Conservation (phyloP, 2,113 vertebrate species). For the Xyrauchen texanus region DNA sequence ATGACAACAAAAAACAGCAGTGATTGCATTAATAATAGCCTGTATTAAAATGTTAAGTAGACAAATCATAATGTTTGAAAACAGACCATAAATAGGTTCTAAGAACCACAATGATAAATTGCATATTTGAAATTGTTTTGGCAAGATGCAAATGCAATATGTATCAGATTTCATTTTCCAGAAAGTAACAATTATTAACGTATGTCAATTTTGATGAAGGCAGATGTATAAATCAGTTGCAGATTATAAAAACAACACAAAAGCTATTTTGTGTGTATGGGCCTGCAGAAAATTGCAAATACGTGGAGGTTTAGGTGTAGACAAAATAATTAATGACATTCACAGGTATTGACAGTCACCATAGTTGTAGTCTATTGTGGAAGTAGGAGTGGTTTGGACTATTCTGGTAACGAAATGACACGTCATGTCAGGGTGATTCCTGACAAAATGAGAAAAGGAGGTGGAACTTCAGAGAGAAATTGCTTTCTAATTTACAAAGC, state of each 20-base stretch:
- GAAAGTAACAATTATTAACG: neutral
- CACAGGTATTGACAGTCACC: neutral
- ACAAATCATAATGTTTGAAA: neutral
- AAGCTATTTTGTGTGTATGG: neutral
- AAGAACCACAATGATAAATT: neutral
- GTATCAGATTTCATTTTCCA: neutral
- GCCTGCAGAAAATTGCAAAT: neutral
- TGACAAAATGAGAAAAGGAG: too few relatives aligned
- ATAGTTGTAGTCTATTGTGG: constrained; percentile 12
- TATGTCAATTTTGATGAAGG: neutral
- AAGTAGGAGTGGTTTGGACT: neutral
- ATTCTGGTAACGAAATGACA: neutral
- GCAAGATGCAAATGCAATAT: neutral
- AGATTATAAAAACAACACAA: neutral
- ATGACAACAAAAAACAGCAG: neutral
- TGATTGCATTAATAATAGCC: neutral
- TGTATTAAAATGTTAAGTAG: neutral
- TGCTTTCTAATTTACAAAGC: too few relatives aligned
- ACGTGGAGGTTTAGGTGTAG: neutral
- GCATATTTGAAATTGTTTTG: constrained; percentile 6
- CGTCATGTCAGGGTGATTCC: neutral
- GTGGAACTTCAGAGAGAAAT: too few relatives aligned
- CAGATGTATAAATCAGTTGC: neutral
- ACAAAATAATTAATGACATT: constrained; percentile 10
- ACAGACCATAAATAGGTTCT: neutral